Evolutionary conservation across 2,888 invertebrate species (phyloP), one percentile per base, ranked within the genome.

Genomic region (Andrena hattorfiana): DNA sequence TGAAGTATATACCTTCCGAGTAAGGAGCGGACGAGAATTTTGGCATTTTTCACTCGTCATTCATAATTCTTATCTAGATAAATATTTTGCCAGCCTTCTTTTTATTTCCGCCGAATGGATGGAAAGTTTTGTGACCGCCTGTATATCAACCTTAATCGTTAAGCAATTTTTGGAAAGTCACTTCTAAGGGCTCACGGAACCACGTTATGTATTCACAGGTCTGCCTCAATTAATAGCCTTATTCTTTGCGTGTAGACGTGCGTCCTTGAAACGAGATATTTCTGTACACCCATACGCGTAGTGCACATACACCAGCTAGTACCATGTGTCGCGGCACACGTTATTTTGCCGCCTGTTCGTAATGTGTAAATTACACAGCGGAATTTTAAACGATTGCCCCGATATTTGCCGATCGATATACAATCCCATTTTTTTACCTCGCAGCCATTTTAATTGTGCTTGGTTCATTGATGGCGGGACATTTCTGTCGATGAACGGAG

Each of bases 211-310:
- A 16, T 49, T 30, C 28, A 51, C 7, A 64, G 8, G 1, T 42
- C 23, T 49, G 28, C 32, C 48, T 62, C 26, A 10, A 48, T 42
- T 62, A 59, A 35, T 63, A 13, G 10, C 69, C 35, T 63, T 75
- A 48, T 74, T 32, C 10, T 6, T 60, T 35, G 42, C 49, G 28
- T n/a, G 30, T 32, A 48, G 23, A 23, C 7, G 5, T 8, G 32
- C 32, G 80, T 48, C 80, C 79, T 83, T 84, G 80, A 69, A 76
- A 76, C 49, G 48, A 67, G 66, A 67, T 79, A 76, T 67, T 76
- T 81, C 51, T 71, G 59, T 35, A 35, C 20, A 8, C 35, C 16
- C 8, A 49, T 54, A 59, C 56, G 32, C 20, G 23, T 26, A 13
- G 8, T 7, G 42, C n/a, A 13, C 10, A 49, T 28, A 23, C 56